Conservation (phyloP, 2,888 invertebrate species). For the Watsonalla binaria region DNA sequence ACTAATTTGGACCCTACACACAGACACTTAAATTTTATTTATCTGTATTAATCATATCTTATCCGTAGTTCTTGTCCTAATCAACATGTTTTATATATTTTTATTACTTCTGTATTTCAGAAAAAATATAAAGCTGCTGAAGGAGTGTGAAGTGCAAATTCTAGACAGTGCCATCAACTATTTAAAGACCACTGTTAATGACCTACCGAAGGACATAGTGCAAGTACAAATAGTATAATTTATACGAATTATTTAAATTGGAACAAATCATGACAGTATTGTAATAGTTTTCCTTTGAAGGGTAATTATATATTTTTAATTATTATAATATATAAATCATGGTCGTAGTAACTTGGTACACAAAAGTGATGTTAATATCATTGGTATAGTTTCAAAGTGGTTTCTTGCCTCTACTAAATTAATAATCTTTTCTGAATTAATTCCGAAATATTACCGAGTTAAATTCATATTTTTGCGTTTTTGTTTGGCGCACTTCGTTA, state of each 20-base stretch:
- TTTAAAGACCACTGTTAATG: slow-evolving; percentile 43
- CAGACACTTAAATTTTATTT: no score
- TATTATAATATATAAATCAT: slow-evolving; percentile 18
- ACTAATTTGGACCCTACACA: no score
- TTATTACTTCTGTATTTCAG: slow-evolving; percentile 42
- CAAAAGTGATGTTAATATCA: not conserved
- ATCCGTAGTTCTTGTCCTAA: no score
- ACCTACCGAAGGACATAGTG: slow-evolving; percentile 34
- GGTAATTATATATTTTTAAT: slow-evolving; percentile 15
- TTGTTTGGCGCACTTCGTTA: no score
- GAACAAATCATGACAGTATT: slow-evolving; percentile 51
- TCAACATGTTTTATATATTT: not conserved
- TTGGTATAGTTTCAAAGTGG: no score
- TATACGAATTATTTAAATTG: slow-evolving; percentile 7
- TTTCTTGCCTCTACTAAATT: no score
- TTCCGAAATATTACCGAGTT: no score
- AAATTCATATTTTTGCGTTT: no score
- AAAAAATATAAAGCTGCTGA: slow-evolving; percentile 58
- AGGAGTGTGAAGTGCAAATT: slow-evolving; percentile 67
- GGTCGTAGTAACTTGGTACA: not conserved
- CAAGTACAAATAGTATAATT: slow-evolving; percentile 14
- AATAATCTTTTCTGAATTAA: no score
- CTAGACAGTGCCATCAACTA: slow-evolving; percentile 63
- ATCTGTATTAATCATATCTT: no score
- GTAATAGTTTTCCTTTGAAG: slow-evolving; percentile 15